These are phyloP conservation scores for Scaptomyza parva DNA, from an alignment of 2,888 invertebrate species.

Conservation along the genomic window DNA sequence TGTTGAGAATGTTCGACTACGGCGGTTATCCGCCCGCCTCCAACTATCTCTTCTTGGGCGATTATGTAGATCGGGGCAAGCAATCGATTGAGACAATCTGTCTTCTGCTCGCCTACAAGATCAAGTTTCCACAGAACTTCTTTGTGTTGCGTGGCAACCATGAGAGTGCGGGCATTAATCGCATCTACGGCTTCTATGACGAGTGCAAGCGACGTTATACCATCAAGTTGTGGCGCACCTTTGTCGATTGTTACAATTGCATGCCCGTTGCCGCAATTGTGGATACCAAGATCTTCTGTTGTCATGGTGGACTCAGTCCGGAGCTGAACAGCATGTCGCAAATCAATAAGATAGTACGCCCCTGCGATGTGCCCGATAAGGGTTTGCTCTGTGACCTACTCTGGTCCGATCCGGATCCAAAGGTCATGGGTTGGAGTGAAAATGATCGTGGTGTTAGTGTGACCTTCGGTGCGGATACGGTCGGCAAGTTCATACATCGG, in stretches of 20 bases:
- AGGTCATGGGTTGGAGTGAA: conserved; percentile 99
- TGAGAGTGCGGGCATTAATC: conserved; percentile 97
- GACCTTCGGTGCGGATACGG: conserved; percentile 96
- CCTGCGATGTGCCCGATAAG: conserved; percentile 98
- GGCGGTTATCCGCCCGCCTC: conserved; percentile 99
- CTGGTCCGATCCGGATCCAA: conserved; percentile 98
- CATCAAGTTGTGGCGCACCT: conserved; percentile 99
- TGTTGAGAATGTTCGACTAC: conserved; percentile 97
- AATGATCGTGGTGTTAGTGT: conserved; percentile 99
- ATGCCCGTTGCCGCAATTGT: conserved; percentile 98
- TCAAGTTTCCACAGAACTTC: conserved; percentile 94
- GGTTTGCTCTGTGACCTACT: conserved; percentile 97
- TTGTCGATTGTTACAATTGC: conserved; percentile 99
- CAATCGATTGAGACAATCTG: conserved; percentile 98
- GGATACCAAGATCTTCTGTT: conserved; percentile 91
- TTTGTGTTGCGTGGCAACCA: conserved; percentile 90
- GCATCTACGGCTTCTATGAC: conserved; percentile 97
- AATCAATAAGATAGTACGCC: conserved; percentile 97
- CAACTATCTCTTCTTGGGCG: conserved; percentile 98
- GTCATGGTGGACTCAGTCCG: conserved; percentile 92
- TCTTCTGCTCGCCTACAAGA: conserved; percentile 97
- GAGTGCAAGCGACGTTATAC: conserved; percentile 97
- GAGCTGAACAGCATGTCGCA: conserved; percentile 98
- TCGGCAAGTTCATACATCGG: conserved; percentile 87
- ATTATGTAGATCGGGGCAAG: conserved; percentile 98